Evolutionary conservation across 1,140 invertebrate genomes (phyloP).

Genomic region (Reticulitermes speratus): DNA sequence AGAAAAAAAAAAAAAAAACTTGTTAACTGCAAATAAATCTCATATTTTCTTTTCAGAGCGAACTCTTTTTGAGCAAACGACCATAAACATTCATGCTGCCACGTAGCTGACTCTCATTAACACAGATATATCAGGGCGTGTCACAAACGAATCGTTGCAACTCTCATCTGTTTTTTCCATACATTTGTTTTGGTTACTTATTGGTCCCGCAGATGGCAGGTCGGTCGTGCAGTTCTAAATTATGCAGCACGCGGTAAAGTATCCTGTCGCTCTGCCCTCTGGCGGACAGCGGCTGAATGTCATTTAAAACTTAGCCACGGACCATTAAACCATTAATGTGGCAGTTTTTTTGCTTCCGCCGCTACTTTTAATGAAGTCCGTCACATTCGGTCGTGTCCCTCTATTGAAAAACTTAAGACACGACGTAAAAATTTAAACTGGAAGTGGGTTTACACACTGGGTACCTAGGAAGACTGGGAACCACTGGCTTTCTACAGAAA

Average conservation of each 20-base stretch:
- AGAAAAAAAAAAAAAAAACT: no score
- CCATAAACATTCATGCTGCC: no score
- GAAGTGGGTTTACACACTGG: neutral
- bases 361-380: neutral
- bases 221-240: neutral
- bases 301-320: slow-evolving; percentile 11
- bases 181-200: neutral
- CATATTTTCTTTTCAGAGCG: no score
- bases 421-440: neutral
- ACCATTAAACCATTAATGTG: slow-evolving; percentile 6
- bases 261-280: slow-evolving; percentile 7
- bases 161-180: neutral
- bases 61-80: no score
- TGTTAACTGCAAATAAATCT: no score
- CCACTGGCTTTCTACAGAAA: no score
- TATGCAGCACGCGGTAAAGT: slow-evolving; percentile 7
- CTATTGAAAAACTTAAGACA: slow-evolving; percentile 14
- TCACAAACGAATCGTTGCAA: neutral
- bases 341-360: neutral
- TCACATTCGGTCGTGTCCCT: neutral
- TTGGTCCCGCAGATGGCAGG: neutral
- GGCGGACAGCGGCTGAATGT: neutral
- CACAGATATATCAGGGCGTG: no score
- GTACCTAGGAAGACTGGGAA: neutral
- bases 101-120: no score